Evolutionary conservation across 2,113 vertebrate species (phyloP).

Genomic region (Bubo bubo): DNA sequence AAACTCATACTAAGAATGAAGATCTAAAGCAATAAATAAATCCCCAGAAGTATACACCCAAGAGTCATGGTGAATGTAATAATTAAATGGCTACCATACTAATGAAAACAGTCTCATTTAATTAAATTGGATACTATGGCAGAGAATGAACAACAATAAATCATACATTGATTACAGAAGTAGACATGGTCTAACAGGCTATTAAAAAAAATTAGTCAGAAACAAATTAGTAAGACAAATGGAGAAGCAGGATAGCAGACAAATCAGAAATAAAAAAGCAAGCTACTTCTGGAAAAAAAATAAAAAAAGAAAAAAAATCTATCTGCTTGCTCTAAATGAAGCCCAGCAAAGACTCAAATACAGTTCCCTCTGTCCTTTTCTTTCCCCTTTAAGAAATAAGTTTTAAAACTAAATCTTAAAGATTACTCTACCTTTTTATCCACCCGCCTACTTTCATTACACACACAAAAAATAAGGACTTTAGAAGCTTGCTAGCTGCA

Average conservation of each 20-base stretch:
- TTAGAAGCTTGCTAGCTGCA: not conserved
- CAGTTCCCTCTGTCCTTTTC: not conserved
- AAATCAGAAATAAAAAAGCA: not conserved
- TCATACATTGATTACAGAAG: not conserved
- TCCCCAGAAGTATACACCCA: not conserved
- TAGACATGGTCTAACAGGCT: not conserved
- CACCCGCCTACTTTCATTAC: not conserved
- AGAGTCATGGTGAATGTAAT: not conserved
- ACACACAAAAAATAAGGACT: not conserved
- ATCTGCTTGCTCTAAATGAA: not conserved
- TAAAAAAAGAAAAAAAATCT: not conserved
- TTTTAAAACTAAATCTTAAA: not conserved
- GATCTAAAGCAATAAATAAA: not conserved
- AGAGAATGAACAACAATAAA: not conserved
- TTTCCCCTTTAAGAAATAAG: not conserved
- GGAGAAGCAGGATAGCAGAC: not conserved
- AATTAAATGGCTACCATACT: not conserved
- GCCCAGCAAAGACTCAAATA: not conserved
- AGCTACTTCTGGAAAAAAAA: not conserved
- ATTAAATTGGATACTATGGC: not conserved
- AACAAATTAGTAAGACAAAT: constrained; percentile 4
- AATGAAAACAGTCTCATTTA: not conserved
- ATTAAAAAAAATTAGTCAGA: not conserved
- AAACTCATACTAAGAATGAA: not conserved
- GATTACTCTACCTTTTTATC: not conserved